Evolutionary conservation across 2,113 vertebrate species (phyloP), one percentile per base, ranked within the genome.

Genomic region (Camelus bactrianus): DNA sequence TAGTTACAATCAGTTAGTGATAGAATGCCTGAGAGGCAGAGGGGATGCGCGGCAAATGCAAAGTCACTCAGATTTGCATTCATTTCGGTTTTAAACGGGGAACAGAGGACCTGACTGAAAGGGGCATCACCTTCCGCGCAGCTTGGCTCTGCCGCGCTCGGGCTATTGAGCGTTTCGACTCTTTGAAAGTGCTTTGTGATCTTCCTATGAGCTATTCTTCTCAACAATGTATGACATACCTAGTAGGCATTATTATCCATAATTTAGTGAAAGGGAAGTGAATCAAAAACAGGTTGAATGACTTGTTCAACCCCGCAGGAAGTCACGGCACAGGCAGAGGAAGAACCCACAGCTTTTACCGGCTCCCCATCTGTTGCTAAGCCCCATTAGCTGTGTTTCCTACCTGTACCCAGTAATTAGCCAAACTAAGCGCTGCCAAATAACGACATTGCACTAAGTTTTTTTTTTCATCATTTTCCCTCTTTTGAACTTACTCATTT

Each of bases 181-280:
- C 94, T 97, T 97, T 98, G 89, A 97, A 98, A 93, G 82, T 72
- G 82, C 92, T 94, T 95, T 98, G 96, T 98, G 95, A 96, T 97
- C 93, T 92, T 97, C 93, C 91, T 93, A 52, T 26, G 96, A 89
- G 91, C 97, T 93, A 54, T 98, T 96, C 96, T 96, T 97, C 96
- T 95, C 91, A 38, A 97, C 87, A 95, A 96, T 96, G 89, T 95
- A n/a, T 93, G 93, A 95, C 97, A 98, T 96, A 93, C 93, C 96
- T 97, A 58, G 94, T 82, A 97, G 97, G 97, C 98, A 98, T 98
- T 97, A 96, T 97, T 96, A 98, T 97, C 97, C 89, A 98, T 98
- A 98, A 98, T 98, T 97, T 96, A 98, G 96, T 96, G 95, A 98
- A 97, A 97, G 93, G 83, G 94, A 97, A 98, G 92, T 93, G 96